Evolutionary conservation across 2,797 vertebrate genomes (phyloP).

Genomic region (Platyrinchus mystaceus): DNA sequence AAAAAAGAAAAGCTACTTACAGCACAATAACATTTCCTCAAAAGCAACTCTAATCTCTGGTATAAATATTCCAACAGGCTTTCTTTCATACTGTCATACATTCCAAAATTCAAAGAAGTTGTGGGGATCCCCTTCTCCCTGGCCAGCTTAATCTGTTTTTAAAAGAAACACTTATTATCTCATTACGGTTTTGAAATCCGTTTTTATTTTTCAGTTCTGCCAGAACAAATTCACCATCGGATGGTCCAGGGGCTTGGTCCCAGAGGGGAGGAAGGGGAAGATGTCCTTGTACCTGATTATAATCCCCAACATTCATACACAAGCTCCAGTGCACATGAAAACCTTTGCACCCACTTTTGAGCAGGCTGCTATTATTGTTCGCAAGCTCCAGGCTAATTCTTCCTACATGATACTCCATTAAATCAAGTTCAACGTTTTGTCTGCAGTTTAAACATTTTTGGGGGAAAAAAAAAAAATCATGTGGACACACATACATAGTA

Average conservation of each 20-base stretch:
- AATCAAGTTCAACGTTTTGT: slow-evolving; percentile 1
- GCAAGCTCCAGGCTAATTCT: slow-evolving; percentile 7
- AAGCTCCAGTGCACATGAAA: slow-evolving; percentile 37
- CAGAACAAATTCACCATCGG: neutral
- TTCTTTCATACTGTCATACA: neutral
- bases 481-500: slow-evolving; percentile 29
- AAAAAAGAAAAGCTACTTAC: neutral
- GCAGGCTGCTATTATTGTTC: neutral
- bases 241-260: slow-evolving; percentile 61
- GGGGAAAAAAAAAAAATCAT: neutral
- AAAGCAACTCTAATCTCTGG: slow-evolving; percentile 4
- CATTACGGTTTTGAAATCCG: neutral
- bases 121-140: slow-evolving; percentile 37
- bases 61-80: neutral
- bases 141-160: slow-evolving; percentile 3
- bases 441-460: neutral
- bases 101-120: neutral
- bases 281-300: neutral
- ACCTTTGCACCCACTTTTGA: neutral
- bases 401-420: slow-evolving; percentile 8
- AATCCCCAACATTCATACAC: slow-evolving; percentile 1
- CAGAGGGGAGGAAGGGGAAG: neutral
- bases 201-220: slow-evolving; percentile 37
- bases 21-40: slow-evolving; percentile 2
- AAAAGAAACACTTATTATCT: slow-evolving; percentile 42